phyloP scores from a whole-genome alignment of 2,113 vertebrate genomes.

The Seriola aureovittata region DNA sequence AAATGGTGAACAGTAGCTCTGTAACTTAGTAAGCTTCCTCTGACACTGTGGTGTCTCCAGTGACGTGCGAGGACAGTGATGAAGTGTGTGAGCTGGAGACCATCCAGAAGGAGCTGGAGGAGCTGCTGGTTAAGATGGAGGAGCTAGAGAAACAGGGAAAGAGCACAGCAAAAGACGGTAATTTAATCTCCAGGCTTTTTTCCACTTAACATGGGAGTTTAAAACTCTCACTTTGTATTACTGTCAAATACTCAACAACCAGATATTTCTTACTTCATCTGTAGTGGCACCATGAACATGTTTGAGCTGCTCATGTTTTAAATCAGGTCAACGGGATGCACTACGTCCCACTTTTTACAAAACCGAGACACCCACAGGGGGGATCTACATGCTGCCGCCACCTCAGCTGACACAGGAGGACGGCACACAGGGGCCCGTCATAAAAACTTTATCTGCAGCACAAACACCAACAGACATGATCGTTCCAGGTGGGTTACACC shows the following conservation, averaged over 20 bases:
- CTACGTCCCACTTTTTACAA: neutral
- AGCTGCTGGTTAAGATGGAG: conserved; percentile 45
- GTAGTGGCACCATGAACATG: neutral
- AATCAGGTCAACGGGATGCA: neutral
- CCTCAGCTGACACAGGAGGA: neutral
- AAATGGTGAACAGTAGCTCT: too few species aligned
- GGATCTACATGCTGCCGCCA: conserved; percentile 54
- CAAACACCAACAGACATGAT: accelerated
- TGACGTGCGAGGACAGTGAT: conserved; percentile 11
- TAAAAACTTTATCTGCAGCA: neutral
- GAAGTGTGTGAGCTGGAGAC: conserved; percentile 47
- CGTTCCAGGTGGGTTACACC: conserved; percentile 22
- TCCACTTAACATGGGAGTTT: neutral
- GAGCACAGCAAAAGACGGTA: neutral
- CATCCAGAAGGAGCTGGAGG: conserved; percentile 67
- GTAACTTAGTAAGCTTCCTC: neutral
- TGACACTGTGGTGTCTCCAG: conserved; percentile 2
- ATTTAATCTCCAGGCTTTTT: neutral
- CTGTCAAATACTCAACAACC: too few species aligned
- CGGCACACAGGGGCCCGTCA: neutral
- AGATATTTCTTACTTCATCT: neutral
- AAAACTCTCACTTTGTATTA: neutral
- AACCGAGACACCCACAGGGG: conserved; percentile 7
- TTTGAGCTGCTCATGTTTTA: neutral
- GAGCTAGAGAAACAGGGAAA: neutral